Conservation (phyloP, 2,797 vertebrate species). For the Poeciliopsis gracilis region DNA sequence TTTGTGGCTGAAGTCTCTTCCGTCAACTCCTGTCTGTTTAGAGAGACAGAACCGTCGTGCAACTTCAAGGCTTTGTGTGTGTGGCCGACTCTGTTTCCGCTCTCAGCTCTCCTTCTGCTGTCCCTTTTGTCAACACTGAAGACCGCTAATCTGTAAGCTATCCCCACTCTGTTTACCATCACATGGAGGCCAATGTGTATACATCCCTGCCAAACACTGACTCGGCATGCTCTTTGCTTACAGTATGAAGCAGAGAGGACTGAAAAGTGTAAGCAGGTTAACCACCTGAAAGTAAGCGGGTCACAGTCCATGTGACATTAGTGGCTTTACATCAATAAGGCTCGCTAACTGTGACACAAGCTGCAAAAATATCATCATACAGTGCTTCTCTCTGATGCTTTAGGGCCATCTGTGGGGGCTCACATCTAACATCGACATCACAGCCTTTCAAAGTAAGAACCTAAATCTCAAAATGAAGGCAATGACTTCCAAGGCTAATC, state of each 20-base stretch:
- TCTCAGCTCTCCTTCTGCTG: conserved; percentile 48
- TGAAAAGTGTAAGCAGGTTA: conserved; percentile 35
- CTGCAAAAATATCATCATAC: conserved; percentile 39
- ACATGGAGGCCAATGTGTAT: conserved; percentile 58
- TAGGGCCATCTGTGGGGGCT: conserved; percentile 62
- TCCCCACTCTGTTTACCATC: conserved; percentile 56
- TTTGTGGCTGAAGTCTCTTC: conserved; percentile 66
- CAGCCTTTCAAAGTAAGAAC: conserved; percentile 52
- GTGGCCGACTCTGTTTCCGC: conserved; percentile 66
- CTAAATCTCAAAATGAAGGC: conserved; percentile 61
- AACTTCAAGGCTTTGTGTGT: conserved; percentile 72
- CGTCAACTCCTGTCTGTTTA: conserved; percentile 74
- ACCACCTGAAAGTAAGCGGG: conserved; percentile 58
- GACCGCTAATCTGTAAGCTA: conserved; percentile 73
- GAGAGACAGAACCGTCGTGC: conserved; percentile 62
- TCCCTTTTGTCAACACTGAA: conserved; percentile 74
- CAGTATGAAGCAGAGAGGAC: conserved; percentile 48
- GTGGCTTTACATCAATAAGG: conserved; percentile 39
- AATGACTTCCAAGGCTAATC: conserved; percentile 64
- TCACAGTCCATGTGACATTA: conserved; percentile 46
- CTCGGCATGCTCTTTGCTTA: conserved; percentile 60
- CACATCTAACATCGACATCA: conserved; percentile 59
- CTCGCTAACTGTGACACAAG: conserved; percentile 45
- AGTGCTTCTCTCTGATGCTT: conserved; percentile 47
- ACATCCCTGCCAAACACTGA: conserved; percentile 62